phyloP scores from a whole-genome alignment of 23 tunicate species.

The Halocynthia aurantium region DNA sequence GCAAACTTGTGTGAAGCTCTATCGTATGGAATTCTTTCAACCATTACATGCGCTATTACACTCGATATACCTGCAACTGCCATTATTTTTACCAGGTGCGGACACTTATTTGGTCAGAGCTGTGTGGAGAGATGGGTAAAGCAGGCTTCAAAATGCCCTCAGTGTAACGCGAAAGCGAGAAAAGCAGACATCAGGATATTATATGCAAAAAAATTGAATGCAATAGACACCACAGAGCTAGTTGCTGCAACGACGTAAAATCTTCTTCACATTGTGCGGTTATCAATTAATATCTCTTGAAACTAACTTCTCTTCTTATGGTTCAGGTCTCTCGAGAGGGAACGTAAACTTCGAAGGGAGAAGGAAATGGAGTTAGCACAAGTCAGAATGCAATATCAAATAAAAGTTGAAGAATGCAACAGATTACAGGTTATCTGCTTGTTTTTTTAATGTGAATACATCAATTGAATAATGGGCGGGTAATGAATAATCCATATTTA shows the following conservation, averaged over 20 bases:
- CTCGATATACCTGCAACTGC: neutral
- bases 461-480: too few relatives aligned
- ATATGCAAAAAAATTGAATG: slow-evolving; percentile 62
- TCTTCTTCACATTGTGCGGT: neutral
- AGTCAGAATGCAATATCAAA: slow-evolving; percentile 69
- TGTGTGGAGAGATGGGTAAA: slow-evolving; percentile 83
- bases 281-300: neutral
- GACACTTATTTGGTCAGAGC: slow-evolving; percentile 76
- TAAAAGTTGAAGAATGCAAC: slow-evolving; percentile 58
- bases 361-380: slow-evolving; percentile 72
- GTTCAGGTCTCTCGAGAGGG: slow-evolving; percentile 43
- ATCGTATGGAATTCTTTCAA: too few relatives aligned
- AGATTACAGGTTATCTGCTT: slow-evolving; percentile 20
- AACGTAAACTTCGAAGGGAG: slow-evolving; percentile 23
- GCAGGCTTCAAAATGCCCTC: slow-evolving; percentile 76
- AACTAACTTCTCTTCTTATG: neutral
- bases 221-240: slow-evolving; percentile 58
- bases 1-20: too few relatives aligned
- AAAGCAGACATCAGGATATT: slow-evolving; percentile 56
- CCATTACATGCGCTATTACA: neutral
- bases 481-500: too few relatives aligned
- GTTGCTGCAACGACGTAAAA: slow-evolving; percentile 48
- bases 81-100: slow-evolving; percentile 51
- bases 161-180: slow-evolving; percentile 79
- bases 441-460: too few relatives aligned